Evolutionary conservation across 2,797 vertebrate genomes (phyloP), one percentile per base, ranked within the genome.

Genomic region (Hyperoplus immaculatus): DNA sequence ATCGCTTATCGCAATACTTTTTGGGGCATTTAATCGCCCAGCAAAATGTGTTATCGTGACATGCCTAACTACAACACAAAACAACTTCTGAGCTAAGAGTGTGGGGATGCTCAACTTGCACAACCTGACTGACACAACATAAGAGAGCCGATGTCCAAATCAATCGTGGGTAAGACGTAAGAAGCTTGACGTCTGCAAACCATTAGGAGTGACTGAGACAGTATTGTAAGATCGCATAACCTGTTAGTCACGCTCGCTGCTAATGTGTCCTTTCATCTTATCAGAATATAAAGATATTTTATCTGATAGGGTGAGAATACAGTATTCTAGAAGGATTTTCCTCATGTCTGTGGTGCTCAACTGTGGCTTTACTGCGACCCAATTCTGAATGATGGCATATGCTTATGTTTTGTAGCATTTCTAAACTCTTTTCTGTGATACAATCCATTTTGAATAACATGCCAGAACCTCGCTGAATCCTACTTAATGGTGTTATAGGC

Each of bases 71-170:
- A 54, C 47, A 58, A 60, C 38, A 80, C 74, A 87, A 80, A 80
- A 85, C 85, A 87, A 73, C 64, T 18, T 16, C 46, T 64, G 11
- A 67, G 39, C n/a, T 47, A 11, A 7, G 54, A 51, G 59, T 12
- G 58, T 41, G 14, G 29, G 29, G 57, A 58, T 53, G 67, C 55
- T 67, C n/a, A 49, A 66, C 78, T 66, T 62, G 38, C 13, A 45
- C 49, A 74, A 65, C 12, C 45, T 68, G 43, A 66, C 61, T 56
- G 36, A 59, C 46, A 7, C 29, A 1, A 41, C 42, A 4, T 8
- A 1, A 64, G 9, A 54, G 11, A 62, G 53, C 12, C 4, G 39
- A 45, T 18, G 42, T 43, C 16, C 54, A 72, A 65, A 72, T 73
- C 49, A 47, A 67, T 3, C 0, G 29, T 29, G 4, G 3, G 60